phyloP scores from a whole-genome alignment of 2,888 invertebrate species.

The Nycteola revayana region DNA sequence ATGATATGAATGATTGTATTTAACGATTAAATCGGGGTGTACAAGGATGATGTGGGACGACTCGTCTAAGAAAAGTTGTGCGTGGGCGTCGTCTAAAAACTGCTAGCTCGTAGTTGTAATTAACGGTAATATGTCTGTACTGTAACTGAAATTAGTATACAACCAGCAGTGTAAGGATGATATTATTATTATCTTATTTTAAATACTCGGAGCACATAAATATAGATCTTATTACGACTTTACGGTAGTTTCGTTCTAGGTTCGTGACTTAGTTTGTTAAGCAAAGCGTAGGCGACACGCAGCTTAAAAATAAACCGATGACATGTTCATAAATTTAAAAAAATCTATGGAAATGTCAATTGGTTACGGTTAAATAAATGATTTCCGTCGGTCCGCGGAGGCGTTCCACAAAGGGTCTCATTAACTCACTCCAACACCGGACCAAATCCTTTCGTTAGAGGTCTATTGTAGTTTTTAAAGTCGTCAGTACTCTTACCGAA shows the following conservation, averaged over 20 bases:
- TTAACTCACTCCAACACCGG: conserved; percentile 69
- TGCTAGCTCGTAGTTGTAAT: too few species aligned
- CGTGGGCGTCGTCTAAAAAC: too few species aligned
- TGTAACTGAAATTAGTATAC: too few species aligned
- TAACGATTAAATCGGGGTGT: too few species aligned
- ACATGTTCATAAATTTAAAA: conserved; percentile 45
- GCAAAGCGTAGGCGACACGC: conserved; percentile 41
- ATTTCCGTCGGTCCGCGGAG: conserved; percentile 61
- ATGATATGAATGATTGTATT: too few species aligned
- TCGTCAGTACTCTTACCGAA: not conserved
- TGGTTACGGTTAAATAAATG: conserved; percentile 70
- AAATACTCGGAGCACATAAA: conserved; percentile 24
- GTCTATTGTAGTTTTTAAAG: conserved; percentile 53
- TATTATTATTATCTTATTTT: conserved; percentile 1
- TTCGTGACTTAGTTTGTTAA: conserved; percentile 34
- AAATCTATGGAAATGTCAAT: conserved; percentile 58
- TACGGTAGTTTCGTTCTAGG: conserved; percentile 26
- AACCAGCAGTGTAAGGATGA: too few species aligned
- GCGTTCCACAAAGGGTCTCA: conserved; percentile 67
- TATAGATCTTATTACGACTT: conserved; percentile 24
- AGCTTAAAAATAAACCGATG: conserved; percentile 49
- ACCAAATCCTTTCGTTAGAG: conserved; percentile 78
- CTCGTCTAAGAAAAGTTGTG: too few species aligned
- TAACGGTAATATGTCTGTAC: too few species aligned
- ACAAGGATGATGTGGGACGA: too few species aligned